Conservation (phyloP, 2,888 invertebrate genomes). For the Molorchus minor region DNA sequence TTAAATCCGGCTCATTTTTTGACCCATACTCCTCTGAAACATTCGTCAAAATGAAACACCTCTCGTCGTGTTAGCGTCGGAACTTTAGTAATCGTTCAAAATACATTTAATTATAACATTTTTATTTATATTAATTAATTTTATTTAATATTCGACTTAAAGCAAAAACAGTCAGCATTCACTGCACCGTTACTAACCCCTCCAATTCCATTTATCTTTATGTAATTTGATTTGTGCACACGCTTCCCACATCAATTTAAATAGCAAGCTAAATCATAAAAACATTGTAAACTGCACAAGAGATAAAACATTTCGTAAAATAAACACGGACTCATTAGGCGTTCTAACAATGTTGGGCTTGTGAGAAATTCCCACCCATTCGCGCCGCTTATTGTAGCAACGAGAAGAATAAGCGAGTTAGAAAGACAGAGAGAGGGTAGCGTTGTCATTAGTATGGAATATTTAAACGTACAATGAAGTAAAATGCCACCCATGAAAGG, state of each 20-base stretch:
- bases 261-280: background rate
- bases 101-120: no score
- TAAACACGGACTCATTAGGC: constrained; percentile 16
- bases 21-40: no score
- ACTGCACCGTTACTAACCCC: no score
- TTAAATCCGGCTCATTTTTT: no score
- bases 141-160: no score
- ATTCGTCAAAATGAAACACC: no score
- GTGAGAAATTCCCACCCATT: constrained; percentile 13
- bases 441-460: constrained; percentile 34
- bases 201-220: no score
- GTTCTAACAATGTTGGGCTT: background rate
- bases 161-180: no score
- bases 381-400: constrained; percentile 3
- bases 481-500: constrained; percentile 39
- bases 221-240: no score
- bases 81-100: no score
- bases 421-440: constrained; percentile 18
- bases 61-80: no score
- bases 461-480: constrained; percentile 33
- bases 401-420: constrained; percentile 18
- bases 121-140: no score
- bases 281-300: background rate
- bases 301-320: constrained; percentile 16
- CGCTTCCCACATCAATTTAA: background rate